phyloP scores from a whole-genome alignment of 2,113 vertebrate species.

The Lanius ludovicianus region DNA sequence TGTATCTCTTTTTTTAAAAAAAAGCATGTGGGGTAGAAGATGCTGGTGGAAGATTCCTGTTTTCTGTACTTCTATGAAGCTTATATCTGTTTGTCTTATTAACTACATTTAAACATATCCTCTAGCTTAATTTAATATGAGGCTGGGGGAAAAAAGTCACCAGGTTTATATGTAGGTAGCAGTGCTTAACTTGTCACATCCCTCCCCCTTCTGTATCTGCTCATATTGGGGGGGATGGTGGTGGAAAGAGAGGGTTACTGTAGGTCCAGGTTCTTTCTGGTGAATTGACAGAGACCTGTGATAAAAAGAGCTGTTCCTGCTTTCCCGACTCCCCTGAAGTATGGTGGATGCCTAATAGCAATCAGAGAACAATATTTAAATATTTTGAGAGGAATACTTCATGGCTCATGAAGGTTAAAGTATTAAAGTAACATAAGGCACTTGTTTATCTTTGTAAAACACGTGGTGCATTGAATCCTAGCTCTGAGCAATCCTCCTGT shows the following conservation, averaged over 20 bases:
- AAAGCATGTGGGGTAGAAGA: not conserved
- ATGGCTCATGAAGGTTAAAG: not conserved
- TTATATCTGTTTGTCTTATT: not conserved
- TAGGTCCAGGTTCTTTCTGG: not conserved
- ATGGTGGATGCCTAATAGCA: not conserved
- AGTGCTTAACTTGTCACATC: not conserved
- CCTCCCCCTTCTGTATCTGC: not conserved
- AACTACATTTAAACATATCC: not conserved
- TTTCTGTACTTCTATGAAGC: not conserved
- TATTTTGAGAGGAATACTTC: slow-evolving; percentile 13
- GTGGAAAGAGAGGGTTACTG: not conserved
- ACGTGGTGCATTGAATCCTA: slow-evolving; percentile 28
- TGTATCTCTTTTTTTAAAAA: not conserved
- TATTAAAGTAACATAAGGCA: slow-evolving; percentile 5
- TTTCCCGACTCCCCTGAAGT: not conserved
- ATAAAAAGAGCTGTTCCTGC: not conserved
- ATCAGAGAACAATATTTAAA: not conserved
- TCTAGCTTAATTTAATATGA: not conserved
- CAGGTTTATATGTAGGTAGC: not conserved
- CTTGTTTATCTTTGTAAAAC: slow-evolving; percentile 50
- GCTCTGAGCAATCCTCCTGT: slow-evolving; percentile 50
- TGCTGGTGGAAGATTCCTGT: not conserved
- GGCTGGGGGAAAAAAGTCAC: not conserved
- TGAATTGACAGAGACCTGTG: not conserved
- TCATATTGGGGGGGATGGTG: no score